phyloP scores from a whole-genome alignment of 2,113 vertebrate species.

The Ciconia stormi region DNA sequence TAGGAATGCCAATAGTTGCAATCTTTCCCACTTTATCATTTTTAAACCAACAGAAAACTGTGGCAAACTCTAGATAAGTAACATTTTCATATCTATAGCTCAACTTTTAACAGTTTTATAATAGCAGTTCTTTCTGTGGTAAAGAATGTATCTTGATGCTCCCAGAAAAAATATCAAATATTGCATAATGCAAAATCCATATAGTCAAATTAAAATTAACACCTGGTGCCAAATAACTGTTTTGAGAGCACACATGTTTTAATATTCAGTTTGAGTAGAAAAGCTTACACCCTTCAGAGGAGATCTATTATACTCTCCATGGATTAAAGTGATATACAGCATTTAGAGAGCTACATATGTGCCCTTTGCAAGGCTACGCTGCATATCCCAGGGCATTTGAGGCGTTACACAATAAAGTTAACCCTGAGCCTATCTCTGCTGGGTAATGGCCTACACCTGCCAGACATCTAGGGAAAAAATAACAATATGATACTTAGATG shows the following conservation, averaged over 20 bases:
- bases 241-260: slow-evolving; percentile 34
- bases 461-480: slow-evolving; percentile 46
- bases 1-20: background rate
- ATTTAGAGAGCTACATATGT: slow-evolving; percentile 42
- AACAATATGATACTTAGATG: slow-evolving; percentile 52
- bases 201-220: slow-evolving; percentile 35
- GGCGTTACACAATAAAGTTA: slow-evolving; percentile 41
- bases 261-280: slow-evolving; percentile 28
- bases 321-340: slow-evolving; percentile 63
- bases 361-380: slow-evolving; percentile 31
- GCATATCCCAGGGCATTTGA: slow-evolving; percentile 50
- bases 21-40: background rate
- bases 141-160: background rate
- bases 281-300: slow-evolving; percentile 30
- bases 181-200: background rate
- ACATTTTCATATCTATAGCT: background rate
- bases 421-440: slow-evolving; percentile 35
- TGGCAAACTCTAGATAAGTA: background rate
- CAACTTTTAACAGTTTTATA: background rate
- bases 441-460: slow-evolving; percentile 64
- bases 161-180: background rate
- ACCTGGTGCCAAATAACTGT: background rate
- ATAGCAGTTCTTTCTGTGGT: background rate
- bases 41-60: background rate
- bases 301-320: slow-evolving; percentile 32